A percentile compares a stretch with the other conserved stretches of the same genome.
These are phyloP conservation scores for Sorex maritimensis DNA, from an alignment of 2,797 vertebrate genomes.

Conservation along the genomic window DNA sequence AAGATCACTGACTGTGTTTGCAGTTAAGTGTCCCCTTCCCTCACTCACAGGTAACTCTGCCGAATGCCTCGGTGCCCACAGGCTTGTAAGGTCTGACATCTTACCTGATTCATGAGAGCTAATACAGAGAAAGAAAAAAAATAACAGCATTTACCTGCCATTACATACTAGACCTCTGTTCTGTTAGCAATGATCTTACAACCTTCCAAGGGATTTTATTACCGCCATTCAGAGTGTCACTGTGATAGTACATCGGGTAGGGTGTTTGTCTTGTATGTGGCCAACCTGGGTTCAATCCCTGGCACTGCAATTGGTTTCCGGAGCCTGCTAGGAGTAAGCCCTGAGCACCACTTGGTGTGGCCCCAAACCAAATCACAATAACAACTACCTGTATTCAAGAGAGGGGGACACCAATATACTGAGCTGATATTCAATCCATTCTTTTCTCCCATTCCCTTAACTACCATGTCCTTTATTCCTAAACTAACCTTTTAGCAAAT, in stretches of 20 bases:
- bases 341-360: no score
- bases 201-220: neutral
- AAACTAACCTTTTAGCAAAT: no score
- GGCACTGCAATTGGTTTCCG: no score
- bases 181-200: neutral
- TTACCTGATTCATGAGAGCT: slow-evolving; percentile 16
- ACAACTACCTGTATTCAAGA: neutral
- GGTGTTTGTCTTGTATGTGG: no score
- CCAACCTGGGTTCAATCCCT: no score
- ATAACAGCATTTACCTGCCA: slow-evolving; percentile 2
- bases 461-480: neutral
- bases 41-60: slow-evolving; percentile 3
- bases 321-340: no score
- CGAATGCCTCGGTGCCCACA: neutral
- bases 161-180: slow-evolving; percentile 1
- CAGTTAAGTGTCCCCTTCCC: neutral
- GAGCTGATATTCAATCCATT: neutral
- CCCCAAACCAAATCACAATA: no score
- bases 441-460: neutral
- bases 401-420: neutral
- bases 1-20: neutral
- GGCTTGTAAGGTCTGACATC: slow-evolving; percentile 31
- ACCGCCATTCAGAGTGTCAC: neutral
- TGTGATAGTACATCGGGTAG: no score
- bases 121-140: slow-evolving; percentile 53